These are phyloP conservation scores for Eupithecia subumbrata DNA, from an alignment of 2,888 invertebrate genomes.

Conservation along the genomic window DNA sequence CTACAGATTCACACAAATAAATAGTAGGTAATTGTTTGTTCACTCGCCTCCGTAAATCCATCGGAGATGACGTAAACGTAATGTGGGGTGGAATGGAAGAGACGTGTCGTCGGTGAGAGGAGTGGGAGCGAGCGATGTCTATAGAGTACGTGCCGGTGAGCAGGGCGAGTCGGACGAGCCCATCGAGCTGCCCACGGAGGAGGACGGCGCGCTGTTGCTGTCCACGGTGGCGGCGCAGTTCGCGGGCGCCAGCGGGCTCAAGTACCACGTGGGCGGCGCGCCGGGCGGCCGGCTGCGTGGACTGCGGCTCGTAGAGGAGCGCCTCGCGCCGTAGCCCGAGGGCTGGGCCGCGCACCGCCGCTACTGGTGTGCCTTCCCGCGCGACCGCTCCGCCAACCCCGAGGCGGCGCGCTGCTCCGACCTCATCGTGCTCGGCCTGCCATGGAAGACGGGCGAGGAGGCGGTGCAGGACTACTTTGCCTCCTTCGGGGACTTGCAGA, in stretches of 20 bases:
- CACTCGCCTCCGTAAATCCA: not conserved
- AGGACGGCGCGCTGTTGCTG: conserved; percentile 95
- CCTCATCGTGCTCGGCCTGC: conserved; percentile 90
- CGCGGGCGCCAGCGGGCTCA: conserved; percentile 95
- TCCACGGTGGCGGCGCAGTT: conserved; percentile 94
- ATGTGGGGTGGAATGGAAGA: conserved; percentile 60
- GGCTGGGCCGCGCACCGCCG: conserved; percentile 92
- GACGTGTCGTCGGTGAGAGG: conserved; percentile 56
- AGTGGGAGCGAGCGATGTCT: conserved; percentile 66
- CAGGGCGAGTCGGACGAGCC: conserved; percentile 96
- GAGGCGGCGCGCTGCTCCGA: conserved; percentile 86
- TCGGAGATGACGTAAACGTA: conserved; percentile 63
- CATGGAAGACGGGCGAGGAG: conserved; percentile 90
- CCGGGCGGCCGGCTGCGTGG: conserved; percentile 90
- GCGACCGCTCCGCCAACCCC: conserved; percentile 88
- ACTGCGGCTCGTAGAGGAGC: conserved; percentile 94
- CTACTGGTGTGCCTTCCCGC: conserved; percentile 90
- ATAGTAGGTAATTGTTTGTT: not conserved
- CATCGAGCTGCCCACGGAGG: conserved; percentile 91
- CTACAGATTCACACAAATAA: not conserved
- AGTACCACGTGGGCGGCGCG: conserved; percentile 85
- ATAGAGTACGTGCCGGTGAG: conserved; percentile 92
- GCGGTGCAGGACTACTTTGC: conserved; percentile 89
- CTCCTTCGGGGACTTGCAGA: conserved; percentile 86
- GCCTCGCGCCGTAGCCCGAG: conserved; percentile 94